Percentiles rank a stretch among this genome's conserved stretches.
These are phyloP conservation scores for Nycticebus coucang DNA, from an alignment of 2,113 vertebrate genomes.

Conservation along the genomic window DNA sequence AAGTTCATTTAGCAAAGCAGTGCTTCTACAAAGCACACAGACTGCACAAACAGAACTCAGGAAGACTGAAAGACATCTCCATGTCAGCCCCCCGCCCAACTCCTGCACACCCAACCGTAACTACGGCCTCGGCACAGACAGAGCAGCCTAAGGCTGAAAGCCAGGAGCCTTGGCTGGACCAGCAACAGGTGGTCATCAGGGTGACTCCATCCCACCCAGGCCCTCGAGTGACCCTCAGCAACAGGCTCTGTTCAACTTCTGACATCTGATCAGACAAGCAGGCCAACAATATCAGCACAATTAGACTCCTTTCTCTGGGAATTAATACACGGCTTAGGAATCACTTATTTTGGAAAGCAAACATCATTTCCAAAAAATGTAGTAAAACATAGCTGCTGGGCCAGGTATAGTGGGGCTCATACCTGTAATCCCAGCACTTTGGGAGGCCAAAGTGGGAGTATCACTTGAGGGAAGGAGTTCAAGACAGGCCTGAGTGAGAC, in stretches of 20 bases:
- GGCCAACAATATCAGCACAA: not conserved
- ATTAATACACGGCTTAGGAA: not conserved
- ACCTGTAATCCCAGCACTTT: not conserved
- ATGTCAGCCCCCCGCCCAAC: fast-evolving
- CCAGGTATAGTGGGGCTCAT: fast-evolving
- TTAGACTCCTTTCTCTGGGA: not conserved
- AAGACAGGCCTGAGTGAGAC: not conserved
- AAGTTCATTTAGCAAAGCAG: not conserved
- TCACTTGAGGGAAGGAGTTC: not conserved
- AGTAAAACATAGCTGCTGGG: not conserved
- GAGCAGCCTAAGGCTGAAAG: not conserved
- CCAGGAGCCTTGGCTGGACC: too few relatives aligned
- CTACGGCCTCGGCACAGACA: not conserved
- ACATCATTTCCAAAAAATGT: not conserved
- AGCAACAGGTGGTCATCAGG: not conserved
- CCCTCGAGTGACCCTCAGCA: not conserved
- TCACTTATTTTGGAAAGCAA: not conserved
- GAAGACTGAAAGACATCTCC: not conserved
- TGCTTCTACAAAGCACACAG: not conserved
- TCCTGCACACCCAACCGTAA: not conserved
- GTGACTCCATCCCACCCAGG: fast-evolving
- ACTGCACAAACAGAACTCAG: not conserved
- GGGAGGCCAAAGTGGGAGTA: too few relatives aligned
- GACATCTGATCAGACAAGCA: not conserved
- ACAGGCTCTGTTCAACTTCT: too few relatives aligned